These are phyloP conservation scores for Dasysyrphus tricinctus DNA, from an alignment of 2,888 invertebrate genomes.

Conservation along the genomic window DNA sequence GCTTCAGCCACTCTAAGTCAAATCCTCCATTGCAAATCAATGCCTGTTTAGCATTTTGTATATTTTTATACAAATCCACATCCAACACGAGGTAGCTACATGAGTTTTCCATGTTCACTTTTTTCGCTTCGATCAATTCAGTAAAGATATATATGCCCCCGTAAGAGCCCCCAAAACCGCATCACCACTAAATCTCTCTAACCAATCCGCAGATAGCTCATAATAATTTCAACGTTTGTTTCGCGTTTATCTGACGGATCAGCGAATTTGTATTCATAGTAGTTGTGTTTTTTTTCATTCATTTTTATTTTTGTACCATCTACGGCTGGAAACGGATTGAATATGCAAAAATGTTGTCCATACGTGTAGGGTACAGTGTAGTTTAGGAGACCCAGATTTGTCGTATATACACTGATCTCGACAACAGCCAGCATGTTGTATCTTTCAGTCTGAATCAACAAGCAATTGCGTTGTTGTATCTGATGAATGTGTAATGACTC, in stretches of 20 bases:
- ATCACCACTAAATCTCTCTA: conserved; percentile 19
- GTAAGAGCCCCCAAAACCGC: background rate
- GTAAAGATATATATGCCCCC: background rate
- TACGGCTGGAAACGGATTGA: conserved; percentile 59
- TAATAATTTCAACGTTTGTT: conserved; percentile 51
- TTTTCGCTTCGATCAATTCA: conserved; percentile 56
- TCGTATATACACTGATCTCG: conserved; percentile 33
- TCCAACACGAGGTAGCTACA: conserved; percentile 57
- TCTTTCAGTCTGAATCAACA: conserved; percentile 20
- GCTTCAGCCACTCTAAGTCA: conserved; percentile 35
- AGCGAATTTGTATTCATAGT: conserved; percentile 60
- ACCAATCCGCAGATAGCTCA: conserved; percentile 69
- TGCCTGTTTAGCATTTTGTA: conserved; percentile 63
- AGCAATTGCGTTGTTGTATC: conserved; percentile 42
- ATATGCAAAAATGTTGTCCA: conserved; percentile 69
- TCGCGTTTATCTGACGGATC: conserved; percentile 47
- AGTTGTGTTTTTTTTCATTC: background rate
- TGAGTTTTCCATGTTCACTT: conserved; percentile 70
- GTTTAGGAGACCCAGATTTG: conserved; percentile 33
- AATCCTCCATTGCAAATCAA: conserved; percentile 72
- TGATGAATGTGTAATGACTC: conserved; percentile 73
- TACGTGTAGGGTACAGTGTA: conserved; percentile 4
- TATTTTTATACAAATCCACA: conserved; percentile 55
- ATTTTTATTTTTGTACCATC: conserved; percentile 38
- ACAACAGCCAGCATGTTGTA: conserved; percentile 8